Base-by-base conservation (phyloP, 1,140 invertebrate species). In the Pomphorhynchus laevis region DNA sequence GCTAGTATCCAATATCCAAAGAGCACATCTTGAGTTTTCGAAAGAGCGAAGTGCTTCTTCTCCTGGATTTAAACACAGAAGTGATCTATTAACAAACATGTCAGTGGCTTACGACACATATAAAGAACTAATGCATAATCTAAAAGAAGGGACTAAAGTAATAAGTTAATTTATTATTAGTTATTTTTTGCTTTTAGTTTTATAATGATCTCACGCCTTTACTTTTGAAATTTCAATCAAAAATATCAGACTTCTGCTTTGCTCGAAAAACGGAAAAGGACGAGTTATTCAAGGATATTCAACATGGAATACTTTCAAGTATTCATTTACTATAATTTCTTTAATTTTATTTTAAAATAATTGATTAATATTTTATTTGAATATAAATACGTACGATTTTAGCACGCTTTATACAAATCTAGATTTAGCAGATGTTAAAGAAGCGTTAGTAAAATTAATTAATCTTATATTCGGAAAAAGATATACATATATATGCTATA, bases 181-280 rank as follows among this genome's bases (percentile, higher is more conserved):
- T n/a, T 37, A 5, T 34, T 43, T 45, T 41, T 44, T 44, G 34
- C 16, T 51, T 58, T 38, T 48, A 65, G 62, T 95, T 95, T 62
- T 95, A 95, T 59, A 91, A 89, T 58, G 80, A 93, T 58, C 63
- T 98, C 44, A 93, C 84, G 2, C 62, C 84, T 65, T 54, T 95
- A 43, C 60, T 98, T 49, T 67, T 95, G 5, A 69, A 70, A 21
- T 80, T 89, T 55, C 89, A 98, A 65, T 84, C 75, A 54, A 95
- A 95, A 61, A 73, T 95, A 48, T 71, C 70, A 1, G 89, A 98
- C 59, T 93, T 79, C 58, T 86, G 79, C 55, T 95, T 95, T 59
- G 86, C 86, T 22, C 71, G 86, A 4, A 82, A 86, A 62, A 91
- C 84, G 1, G 86, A 95, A 56, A 93, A 91, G 57, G 86, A 95